Evolutionary conservation across 2,113 vertebrate species (phyloP), one percentile per base, ranked within the genome.

Genomic region (Gobius niger): DNA sequence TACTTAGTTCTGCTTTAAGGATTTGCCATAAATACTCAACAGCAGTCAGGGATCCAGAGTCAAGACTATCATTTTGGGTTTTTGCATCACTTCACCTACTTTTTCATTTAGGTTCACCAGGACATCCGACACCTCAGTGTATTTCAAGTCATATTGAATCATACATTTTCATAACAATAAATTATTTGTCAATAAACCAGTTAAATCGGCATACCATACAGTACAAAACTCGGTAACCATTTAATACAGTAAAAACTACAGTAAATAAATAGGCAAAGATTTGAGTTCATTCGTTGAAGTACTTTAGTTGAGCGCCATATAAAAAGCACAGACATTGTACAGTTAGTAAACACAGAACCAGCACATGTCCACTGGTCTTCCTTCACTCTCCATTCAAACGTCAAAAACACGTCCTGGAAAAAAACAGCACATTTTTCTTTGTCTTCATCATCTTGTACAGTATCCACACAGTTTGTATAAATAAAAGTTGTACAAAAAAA

Each of bases 291-390:
- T 42, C 12, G 41, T 19, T 65, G 12, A 2, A 50, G 75, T 61
- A 47, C 76, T 81, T 79, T 77, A 85, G 34, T 84, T 82, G 56
- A 81, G 73, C 67, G 71, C 72, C 73, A 77, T 84, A 75, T 76
- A 83, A 82, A 87, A 84, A 84, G 57, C 54, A 78, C 67, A 80
- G 76, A 67, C 1, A 82, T 68, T 63, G 60, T 65, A 83, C 87
- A 84, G 63, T 71, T 66, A 78, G 77, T 80, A 84, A 80, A 84
- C 73, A 79, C 60, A 52, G 66, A 44, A 63, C 62, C 68, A 76
- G 65, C 82, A 57, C 56, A 49, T 68, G 53, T 73, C 44, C 51
- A 46, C 67, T 57, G 42, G 9, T 59, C 51, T 67, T 72, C 59
- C 44, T 67, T 79, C 63, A 67, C 63, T 24, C 40, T 42, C 52